phyloP scores from a whole-genome alignment of 2,113 vertebrate species.

The Gopherus flavomarginatus region DNA sequence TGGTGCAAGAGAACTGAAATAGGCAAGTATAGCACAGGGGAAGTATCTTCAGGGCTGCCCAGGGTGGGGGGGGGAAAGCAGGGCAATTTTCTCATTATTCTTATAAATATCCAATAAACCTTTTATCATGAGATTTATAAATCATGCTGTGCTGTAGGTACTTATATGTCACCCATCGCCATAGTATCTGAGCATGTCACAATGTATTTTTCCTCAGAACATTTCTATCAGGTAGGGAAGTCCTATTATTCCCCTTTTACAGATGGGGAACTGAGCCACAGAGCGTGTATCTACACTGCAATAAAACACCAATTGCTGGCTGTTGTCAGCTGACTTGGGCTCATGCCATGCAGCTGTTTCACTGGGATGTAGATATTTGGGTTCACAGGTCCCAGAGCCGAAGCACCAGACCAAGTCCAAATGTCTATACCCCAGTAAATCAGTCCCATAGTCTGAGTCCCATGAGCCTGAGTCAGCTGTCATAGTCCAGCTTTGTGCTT shows the following conservation, averaged over 20 bases:
- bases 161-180: neutral
- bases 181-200: neutral
- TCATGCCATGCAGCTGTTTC: no score
- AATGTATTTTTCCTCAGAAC: neutral
- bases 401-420: neutral
- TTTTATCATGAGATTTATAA: neutral
- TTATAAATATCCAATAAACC: no score
- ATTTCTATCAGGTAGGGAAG: neutral
- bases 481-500: no score
- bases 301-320: neutral
- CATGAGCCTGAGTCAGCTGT: neutral
- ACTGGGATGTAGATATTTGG: neutral
- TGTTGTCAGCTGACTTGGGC: neutral
- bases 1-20: neutral
- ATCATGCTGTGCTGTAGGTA: neutral
- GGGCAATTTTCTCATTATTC: neutral
- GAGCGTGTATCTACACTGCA: neutral
- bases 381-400: neutral
- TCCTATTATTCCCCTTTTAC: no score
- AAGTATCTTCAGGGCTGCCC: neutral
- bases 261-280: neutral
- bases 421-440: neutral
- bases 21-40: fast-evolving
- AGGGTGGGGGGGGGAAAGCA: no score
- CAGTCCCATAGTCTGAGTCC: neutral